phyloP scores from a whole-genome alignment of 2,888 invertebrate genomes.

The Diadegma fenestrale region DNA sequence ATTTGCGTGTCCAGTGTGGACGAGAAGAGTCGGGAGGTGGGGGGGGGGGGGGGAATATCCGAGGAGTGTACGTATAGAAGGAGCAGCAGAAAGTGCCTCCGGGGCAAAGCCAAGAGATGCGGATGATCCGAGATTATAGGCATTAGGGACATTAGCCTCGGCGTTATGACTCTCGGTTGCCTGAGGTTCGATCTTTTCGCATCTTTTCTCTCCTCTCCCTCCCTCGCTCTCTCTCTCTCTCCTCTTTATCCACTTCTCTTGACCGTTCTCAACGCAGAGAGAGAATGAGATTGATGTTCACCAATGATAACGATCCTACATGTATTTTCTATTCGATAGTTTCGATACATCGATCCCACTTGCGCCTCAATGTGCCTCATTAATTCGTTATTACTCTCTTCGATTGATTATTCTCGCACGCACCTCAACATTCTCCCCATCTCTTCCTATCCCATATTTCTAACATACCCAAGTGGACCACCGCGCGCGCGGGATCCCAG shows the following conservation, averaged over 20 bases:
- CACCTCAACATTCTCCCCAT: not conserved
- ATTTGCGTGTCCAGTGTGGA: constrained; percentile 60
- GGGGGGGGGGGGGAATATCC: no score
- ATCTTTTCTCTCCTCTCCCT: not conserved
- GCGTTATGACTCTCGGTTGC: constrained; percentile 65
- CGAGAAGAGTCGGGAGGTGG: not conserved
- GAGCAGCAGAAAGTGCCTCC: constrained; percentile 55
- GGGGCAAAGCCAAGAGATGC: constrained; percentile 74
- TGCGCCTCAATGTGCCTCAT: constrained; percentile 15
- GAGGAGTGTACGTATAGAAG: constrained; percentile 49
- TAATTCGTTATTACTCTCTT: constrained; percentile 34
- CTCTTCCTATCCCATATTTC: constrained; percentile 5
- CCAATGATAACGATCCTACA: constrained; percentile 14
- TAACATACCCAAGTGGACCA: constrained; percentile 18
- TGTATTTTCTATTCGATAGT: constrained; percentile 19
- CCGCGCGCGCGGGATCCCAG: not conserved
- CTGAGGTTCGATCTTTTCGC: constrained; percentile 61
- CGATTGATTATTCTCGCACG: constrained; percentile 36
- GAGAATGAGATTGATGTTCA: constrained; percentile 8
- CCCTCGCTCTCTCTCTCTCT: not conserved
- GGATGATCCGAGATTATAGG: constrained; percentile 83
- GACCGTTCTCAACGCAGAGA: constrained; percentile 36
- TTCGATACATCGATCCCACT: constrained; percentile 32
- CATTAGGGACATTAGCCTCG: constrained; percentile 83
- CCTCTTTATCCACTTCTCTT: constrained; percentile 12